Percentiles rank a stretch among this genome's conserved stretches.
These are phyloP conservation scores for Macropis europaea DNA, from an alignment of 2,888 invertebrate species.

Conservation along the genomic window DNA sequence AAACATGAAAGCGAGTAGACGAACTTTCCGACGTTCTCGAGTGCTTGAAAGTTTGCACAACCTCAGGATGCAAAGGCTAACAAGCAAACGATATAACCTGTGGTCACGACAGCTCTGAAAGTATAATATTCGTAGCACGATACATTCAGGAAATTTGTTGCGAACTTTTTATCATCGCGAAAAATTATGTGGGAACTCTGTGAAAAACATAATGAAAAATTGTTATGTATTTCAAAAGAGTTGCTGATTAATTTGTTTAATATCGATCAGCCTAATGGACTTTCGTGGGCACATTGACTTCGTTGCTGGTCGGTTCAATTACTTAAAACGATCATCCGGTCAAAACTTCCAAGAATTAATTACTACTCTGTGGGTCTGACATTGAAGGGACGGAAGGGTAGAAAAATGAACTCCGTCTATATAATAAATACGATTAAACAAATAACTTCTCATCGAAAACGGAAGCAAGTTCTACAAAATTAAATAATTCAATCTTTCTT, in stretches of 20 bases:
- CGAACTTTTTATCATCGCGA: neutral
- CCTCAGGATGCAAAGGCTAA: neutral
- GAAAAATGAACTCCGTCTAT: neutral
- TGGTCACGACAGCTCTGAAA: neutral
- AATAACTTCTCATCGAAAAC: neutral
- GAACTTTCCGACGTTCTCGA: neutral
- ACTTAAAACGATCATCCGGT: conserved; percentile 47
- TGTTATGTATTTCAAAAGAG: neutral
- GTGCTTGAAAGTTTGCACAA: conserved; percentile 4
- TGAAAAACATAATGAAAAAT: no score
- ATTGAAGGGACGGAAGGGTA: conserved; percentile 7
- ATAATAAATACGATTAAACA: neutral
- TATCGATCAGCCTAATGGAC: conserved; percentile 18
- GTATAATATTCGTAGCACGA: neutral
- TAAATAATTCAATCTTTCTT: no score
- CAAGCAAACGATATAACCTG: neutral
- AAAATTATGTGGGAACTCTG: neutral
- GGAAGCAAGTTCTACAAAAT: no score
- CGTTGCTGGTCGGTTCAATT: conserved; percentile 50
- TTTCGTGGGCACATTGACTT: conserved; percentile 36
- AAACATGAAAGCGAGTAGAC: conserved; percentile 6
- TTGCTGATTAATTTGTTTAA: neutral
- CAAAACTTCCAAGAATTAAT: conserved; percentile 60
- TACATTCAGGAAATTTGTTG: neutral
- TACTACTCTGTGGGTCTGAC: conserved; percentile 21